These are phyloP conservation scores for Nannobrachium achirus DNA, from an alignment of 2,113 vertebrate species.

Conservation along the genomic window DNA sequence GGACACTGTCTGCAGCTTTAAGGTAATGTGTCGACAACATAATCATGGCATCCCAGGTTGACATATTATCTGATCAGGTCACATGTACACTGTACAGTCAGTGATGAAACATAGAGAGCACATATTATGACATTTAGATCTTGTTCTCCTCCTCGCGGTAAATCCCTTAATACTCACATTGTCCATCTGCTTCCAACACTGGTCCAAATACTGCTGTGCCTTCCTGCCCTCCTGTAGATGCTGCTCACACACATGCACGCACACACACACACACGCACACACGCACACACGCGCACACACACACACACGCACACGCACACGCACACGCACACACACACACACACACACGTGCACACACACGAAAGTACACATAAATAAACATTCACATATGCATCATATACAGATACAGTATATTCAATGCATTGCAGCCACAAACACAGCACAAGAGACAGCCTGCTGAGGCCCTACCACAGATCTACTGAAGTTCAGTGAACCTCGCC, in stretches of 20 bases:
- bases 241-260: constrained; percentile 71
- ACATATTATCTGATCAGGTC: too few species aligned
- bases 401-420: too few species aligned
- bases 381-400: neutral
- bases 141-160: neutral
- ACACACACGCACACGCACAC: constrained; percentile 2
- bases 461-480: constrained; percentile 2
- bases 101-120: too few species aligned
- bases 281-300: constrained; percentile 25
- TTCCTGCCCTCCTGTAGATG: constrained; percentile 98
- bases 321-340: neutral
- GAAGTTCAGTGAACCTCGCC: too few species aligned
- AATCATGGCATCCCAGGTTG: too few species aligned
- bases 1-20: too few species aligned
- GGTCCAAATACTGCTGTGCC: constrained; percentile 95
- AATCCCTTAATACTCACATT: constrained; percentile 84
- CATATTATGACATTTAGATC: constrained; percentile 35
- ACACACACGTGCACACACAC: too few species aligned
- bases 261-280: constrained; percentile 31
- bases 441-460: too few species aligned
- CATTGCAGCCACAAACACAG: too few species aligned
- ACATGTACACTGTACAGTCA: too few species aligned
- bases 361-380: neutral
- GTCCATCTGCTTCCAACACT: constrained; percentile 99
- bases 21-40: too few species aligned